These are phyloP conservation scores for Syrista parreyssii DNA, from an alignment of 2,888 invertebrate genomes.

Conservation along the genomic window DNA sequence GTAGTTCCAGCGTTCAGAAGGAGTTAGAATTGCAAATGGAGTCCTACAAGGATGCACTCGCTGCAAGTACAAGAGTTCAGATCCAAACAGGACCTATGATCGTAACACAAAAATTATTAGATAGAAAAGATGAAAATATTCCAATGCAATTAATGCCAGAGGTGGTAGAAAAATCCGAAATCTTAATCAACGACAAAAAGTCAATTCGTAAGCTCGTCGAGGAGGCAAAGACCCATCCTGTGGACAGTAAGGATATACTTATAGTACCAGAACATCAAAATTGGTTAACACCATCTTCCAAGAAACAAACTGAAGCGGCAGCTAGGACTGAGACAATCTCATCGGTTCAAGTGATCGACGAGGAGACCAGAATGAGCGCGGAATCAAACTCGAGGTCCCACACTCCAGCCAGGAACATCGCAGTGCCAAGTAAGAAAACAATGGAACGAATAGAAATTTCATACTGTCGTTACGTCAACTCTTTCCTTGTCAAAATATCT, in stretches of 20 bases:
- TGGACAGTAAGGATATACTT: slow-evolving; percentile 38
- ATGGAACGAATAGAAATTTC: background rate
- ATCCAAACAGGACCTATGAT: background rate
- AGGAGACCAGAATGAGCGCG: slow-evolving; percentile 70
- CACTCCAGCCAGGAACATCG: slow-evolving; percentile 61
- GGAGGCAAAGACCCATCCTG: slow-evolving; percentile 26
- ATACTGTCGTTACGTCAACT: background rate
- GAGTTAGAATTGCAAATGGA: slow-evolving; percentile 3
- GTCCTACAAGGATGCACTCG: background rate
- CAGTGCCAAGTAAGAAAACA: slow-evolving; percentile 48
- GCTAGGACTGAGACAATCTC: slow-evolving; percentile 50
- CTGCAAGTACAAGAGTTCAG: background rate
- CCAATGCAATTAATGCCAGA: slow-evolving; percentile 2
- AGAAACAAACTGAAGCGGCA: slow-evolving; percentile 40
- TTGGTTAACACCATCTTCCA: slow-evolving; percentile 59
- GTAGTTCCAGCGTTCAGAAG: background rate
- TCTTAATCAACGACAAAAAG: slow-evolving; percentile 14
- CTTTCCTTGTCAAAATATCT: background rate
- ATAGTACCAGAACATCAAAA: slow-evolving; percentile 45
- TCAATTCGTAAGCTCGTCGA: slow-evolving; percentile 30
- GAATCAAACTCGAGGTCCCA: slow-evolving; percentile 63
- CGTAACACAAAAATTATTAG: background rate
- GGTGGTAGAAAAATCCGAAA: slow-evolving; percentile 10
- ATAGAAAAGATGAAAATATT: background rate
- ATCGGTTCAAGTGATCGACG: slow-evolving; percentile 67